Conservation (phyloP, 37 sponge, comb jelly and placozoan species). For the Beroe ovata region DNA sequence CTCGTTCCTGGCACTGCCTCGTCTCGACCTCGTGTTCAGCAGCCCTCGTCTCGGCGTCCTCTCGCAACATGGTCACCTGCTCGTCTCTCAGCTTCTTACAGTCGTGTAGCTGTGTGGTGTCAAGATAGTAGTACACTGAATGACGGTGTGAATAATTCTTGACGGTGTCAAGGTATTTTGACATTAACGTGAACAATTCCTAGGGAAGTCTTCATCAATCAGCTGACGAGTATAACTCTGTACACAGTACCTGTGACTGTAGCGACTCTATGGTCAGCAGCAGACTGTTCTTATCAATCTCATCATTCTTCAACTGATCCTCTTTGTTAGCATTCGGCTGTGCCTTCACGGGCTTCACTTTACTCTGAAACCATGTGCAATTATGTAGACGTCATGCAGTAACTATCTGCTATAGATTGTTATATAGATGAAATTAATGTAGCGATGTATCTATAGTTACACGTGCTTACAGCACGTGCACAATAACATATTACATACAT, state of each 20-base stretch:
- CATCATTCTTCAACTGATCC: not conserved
- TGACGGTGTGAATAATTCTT: too few species aligned
- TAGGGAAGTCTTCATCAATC: too few species aligned
- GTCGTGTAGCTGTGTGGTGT: constrained; percentile 45
- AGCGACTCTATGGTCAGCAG: constrained; percentile 83
- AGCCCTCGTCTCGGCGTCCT: constrained; percentile 78
- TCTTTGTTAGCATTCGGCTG: not conserved
- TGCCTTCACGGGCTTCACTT: not conserved
- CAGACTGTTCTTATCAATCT: constrained; percentile 72
- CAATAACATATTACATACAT: too few species aligned
- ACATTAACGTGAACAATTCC: too few species aligned
- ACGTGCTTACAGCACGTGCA: too few species aligned
- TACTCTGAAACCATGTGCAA: too few species aligned
- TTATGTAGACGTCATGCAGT: too few species aligned
- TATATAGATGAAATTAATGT: too few species aligned
- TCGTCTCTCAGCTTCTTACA: constrained; percentile 54
- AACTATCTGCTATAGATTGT: too few species aligned
- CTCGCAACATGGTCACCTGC: constrained; percentile 84
- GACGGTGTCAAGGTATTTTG: not conserved
- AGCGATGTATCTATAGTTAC: not conserved
- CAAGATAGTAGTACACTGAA: not conserved
- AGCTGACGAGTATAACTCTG: too few species aligned
- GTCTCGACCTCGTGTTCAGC: constrained; percentile 79
- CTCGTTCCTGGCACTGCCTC: constrained; percentile 76
- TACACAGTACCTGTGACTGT: constrained; percentile 78